Evolutionary conservation across 2,797 vertebrate genomes (phyloP).

Genomic region (Sebastes oblongus): DNA sequence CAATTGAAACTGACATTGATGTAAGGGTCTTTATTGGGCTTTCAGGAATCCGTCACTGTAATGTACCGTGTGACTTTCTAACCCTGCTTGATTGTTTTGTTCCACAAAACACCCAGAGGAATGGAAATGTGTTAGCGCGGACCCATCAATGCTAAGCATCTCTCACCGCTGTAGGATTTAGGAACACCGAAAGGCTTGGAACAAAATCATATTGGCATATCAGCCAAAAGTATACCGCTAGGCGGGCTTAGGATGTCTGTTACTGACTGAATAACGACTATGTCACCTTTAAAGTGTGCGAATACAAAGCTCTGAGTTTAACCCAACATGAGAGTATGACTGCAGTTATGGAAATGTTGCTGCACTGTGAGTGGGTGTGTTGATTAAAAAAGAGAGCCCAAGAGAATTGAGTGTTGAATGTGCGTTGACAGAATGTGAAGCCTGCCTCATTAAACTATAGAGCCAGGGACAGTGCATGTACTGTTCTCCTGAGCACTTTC

Average conservation of each 20-base stretch:
- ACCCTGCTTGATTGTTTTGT: constrained; percentile 67
- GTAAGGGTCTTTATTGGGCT: constrained; percentile 75
- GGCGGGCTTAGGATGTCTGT: constrained; percentile 11
- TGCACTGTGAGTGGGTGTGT: constrained; percentile 58
- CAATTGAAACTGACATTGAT: constrained; percentile 79
- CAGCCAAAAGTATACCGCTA: constrained; percentile 6
- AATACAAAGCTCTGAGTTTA: constrained; percentile 41
- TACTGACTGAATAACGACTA: constrained; percentile 8
- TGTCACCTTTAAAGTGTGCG: constrained; percentile 20
- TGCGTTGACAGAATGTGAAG: constrained; percentile 39
- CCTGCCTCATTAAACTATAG: constrained; percentile 48
- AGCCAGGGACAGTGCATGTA: constrained; percentile 13
- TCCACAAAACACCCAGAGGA: constrained; percentile 46
- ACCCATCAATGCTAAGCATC: constrained; percentile 49
- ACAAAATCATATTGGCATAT: constrained; percentile 39
- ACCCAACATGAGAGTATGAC: constrained; percentile 9
- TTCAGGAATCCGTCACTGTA: constrained; percentile 76
- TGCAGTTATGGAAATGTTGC: constrained; percentile 34
- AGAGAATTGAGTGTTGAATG: constrained; percentile 40
- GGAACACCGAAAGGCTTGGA: constrained; percentile 18
- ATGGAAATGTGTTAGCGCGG: constrained; percentile 38
- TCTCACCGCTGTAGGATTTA: constrained; percentile 44
- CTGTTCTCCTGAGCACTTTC: constrained; percentile 10
- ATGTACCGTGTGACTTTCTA: constrained; percentile 75
- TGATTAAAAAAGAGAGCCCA: constrained; percentile 51